These are phyloP conservation scores for Halictus ligatus DNA, from an alignment of 2,888 invertebrate genomes.

Conservation along the genomic window DNA sequence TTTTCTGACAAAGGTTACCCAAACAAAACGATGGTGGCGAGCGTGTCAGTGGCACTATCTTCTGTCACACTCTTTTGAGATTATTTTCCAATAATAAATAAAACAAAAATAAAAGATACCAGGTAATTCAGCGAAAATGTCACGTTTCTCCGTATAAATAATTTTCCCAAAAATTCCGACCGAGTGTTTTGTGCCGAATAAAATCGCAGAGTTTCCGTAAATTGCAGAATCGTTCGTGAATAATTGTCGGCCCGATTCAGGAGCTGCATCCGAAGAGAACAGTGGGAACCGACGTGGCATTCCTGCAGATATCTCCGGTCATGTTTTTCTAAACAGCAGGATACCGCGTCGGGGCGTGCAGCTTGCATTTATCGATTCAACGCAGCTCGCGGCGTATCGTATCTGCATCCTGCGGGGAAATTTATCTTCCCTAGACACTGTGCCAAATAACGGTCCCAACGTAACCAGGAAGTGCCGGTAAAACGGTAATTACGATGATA, in stretches of 20 bases:
- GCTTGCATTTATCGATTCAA: conserved; percentile 15
- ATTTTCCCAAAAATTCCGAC: neutral
- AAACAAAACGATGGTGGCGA: no score
- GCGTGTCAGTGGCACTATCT: no score
- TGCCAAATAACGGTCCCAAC: conserved; percentile 67
- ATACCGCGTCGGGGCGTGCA: neutral
- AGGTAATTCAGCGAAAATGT: no score
- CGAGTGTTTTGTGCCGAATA: neutral
- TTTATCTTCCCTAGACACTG: conserved; percentile 62
- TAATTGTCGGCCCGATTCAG: neutral
- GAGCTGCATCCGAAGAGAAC: neutral
- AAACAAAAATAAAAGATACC: no score
- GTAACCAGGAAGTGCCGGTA: conserved; percentile 64
- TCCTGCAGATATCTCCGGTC: neutral
- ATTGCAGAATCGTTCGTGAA: neutral
- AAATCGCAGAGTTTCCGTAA: neutral
- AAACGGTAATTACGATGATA: conserved; percentile 68
- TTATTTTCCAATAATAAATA: no score
- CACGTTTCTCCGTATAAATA: no score
- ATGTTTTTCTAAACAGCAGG: conserved; percentile 4
- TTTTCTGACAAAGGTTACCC: no score
- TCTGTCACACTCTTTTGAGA: no score
- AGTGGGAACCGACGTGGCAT: neutral
- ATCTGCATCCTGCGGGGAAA: conserved; percentile 41
- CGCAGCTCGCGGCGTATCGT: conserved; percentile 19